phyloP scores from a whole-genome alignment of 2,797 vertebrate genomes.

The Moxostoma hubbsi region DNA sequence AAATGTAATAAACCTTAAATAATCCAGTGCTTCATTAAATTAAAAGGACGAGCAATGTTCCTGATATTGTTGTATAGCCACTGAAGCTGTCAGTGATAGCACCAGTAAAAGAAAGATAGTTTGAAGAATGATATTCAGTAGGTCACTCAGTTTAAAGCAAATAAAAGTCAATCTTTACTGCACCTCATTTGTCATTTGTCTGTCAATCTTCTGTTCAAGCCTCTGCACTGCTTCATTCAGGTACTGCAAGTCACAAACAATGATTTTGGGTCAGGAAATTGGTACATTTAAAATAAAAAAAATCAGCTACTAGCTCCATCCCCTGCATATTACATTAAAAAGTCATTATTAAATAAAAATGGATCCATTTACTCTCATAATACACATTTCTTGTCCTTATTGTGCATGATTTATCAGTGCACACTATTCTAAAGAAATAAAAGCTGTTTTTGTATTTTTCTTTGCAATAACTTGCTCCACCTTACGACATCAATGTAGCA shows the following conservation, averaged over 20 bases:
- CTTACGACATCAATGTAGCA: no score
- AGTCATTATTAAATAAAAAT: no score
- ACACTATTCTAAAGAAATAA: no score
- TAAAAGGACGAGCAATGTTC: no score
- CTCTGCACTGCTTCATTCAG: conserved; percentile 53
- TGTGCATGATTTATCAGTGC: no score
- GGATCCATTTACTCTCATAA: no score
- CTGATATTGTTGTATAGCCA: no score
- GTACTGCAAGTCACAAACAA: conserved; percentile 31
- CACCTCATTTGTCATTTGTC: conserved; percentile 40
- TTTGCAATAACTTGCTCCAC: no score
- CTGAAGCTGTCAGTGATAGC: background rate
- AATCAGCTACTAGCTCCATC: background rate
- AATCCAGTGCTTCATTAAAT: no score
- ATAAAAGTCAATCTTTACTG: background rate
- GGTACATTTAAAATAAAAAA: background rate
- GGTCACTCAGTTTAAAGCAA: background rate
- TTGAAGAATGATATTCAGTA: background rate
- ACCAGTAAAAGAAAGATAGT: background rate
- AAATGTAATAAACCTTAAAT: background rate
- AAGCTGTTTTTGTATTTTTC: no score
- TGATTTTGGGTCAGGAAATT: background rate
- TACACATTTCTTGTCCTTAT: no score
- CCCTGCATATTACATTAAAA: background rate
- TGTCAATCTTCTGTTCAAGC: conserved; percentile 57